Conservation (phyloP, 2,888 invertebrate genomes). For the Lasioglossum malachurum region DNA sequence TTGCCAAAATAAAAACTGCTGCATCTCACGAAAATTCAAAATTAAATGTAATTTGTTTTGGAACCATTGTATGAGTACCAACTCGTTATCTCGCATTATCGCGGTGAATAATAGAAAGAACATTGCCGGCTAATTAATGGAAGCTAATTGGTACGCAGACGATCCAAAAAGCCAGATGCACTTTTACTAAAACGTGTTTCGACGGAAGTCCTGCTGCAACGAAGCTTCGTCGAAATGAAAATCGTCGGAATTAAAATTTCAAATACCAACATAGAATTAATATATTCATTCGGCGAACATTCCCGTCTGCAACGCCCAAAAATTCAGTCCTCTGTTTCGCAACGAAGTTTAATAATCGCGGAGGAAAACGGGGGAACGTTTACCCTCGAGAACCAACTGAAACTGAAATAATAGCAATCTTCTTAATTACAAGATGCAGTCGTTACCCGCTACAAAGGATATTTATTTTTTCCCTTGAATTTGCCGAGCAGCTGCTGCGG, state of each 20-base stretch:
- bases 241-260: constrained; percentile 32
- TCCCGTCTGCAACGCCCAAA: background rate
- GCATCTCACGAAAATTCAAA: too few relatives aligned
- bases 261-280: constrained; percentile 14
- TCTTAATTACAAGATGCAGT: background rate
- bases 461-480: background rate
- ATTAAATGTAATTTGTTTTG: background rate
- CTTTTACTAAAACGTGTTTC: background rate
- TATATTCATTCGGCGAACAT: constrained; percentile 4
- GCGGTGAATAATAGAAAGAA: background rate
- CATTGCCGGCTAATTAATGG: background rate
- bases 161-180: background rate
- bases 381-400: background rate
- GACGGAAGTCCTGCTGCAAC: background rate
- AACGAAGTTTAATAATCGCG: background rate
- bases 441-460: background rate
- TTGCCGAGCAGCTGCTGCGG: background rate
- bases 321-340: background rate
- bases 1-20: too few relatives aligned
- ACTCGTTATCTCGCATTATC: background rate
- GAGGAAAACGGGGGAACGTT: background rate
- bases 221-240: constrained; percentile 3
- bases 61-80: background rate
- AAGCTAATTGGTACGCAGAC: background rate
- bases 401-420: background rate